Conservation (phyloP, 2,113 vertebrate genomes). For the Tragelaphus scriptus region DNA sequence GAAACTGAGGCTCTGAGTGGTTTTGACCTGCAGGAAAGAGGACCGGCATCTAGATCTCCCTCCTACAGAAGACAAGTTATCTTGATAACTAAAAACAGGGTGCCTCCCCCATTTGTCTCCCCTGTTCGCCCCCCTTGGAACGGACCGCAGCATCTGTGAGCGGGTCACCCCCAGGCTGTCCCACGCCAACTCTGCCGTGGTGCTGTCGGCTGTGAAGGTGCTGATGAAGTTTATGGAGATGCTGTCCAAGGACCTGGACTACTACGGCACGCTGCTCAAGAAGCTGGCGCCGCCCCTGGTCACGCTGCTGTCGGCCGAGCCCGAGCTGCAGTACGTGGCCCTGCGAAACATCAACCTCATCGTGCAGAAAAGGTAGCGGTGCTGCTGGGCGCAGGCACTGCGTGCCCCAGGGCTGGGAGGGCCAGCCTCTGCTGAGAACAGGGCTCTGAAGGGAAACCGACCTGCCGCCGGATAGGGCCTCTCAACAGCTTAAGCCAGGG, state of each 20-base stretch:
- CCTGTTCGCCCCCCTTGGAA: not conserved
- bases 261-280: constrained; percentile 95
- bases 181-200: constrained; percentile 97
- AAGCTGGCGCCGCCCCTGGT: constrained; percentile 97
- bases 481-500: not conserved
- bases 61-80: not conserved
- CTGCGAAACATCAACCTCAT: constrained; percentile 99
- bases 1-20: not conserved
- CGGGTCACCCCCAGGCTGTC: constrained; percentile 96
- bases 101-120: not conserved
- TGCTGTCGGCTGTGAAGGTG: constrained; percentile 97
- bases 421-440: not conserved
- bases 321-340: constrained; percentile 97
- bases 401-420: not conserved
- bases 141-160: constrained; percentile 90
- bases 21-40: not conserved
- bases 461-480: not conserved
- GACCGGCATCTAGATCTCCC: not conserved
- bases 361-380: constrained; percentile 92
- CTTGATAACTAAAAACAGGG: constrained; percentile 26
- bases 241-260: constrained; percentile 97
- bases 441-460: not conserved
- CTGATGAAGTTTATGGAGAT: constrained; percentile 99
- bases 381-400: fast-evolving
- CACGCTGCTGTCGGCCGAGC: constrained; percentile 95